Evolutionary conservation across 2,888 invertebrate genomes (phyloP).

Genomic region (Peribatodes rhomboidaria): DNA sequence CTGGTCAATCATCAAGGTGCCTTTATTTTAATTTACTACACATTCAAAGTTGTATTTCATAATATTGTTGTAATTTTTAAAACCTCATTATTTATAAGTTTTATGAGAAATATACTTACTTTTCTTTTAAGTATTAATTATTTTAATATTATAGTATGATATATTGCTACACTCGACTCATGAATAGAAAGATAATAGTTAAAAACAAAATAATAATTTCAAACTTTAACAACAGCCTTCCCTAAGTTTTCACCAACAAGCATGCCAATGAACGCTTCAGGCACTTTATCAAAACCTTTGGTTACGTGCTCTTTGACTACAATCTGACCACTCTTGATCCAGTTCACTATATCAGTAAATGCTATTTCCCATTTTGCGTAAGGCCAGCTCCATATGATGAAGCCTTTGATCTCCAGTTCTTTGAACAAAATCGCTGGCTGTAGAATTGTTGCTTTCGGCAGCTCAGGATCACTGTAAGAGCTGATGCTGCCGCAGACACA

Average conservation of each 20-base stretch:
- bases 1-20: not conserved
- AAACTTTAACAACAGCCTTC: not conserved
- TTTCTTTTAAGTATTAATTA: not conserved
- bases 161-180: not conserved
- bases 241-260: not conserved
- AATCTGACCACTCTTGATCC: not conserved
- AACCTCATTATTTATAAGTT: conserved; percentile 32
- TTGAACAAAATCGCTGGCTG: not conserved
- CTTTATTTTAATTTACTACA: conserved; percentile 2
- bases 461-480: conserved; percentile 45
- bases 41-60: conserved; percentile 68
- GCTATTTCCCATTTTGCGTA: conserved; percentile 36
- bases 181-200: not conserved
- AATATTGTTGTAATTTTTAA: conserved; percentile 31
- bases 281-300: conserved; percentile 81
- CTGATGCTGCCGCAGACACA: not conserved
- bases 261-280: conserved; percentile 47
- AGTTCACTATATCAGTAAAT: not conserved
- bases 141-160: not conserved
- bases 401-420: not conserved
- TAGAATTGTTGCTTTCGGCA: not conserved
- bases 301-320: conserved; percentile 62
- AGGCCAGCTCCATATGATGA: not conserved
- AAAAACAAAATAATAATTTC: not conserved
- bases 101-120: conserved; percentile 30